Base-by-base conservation (phyloP, 2,113 vertebrate species). In the Myanophis thanlyinensis region DNA sequence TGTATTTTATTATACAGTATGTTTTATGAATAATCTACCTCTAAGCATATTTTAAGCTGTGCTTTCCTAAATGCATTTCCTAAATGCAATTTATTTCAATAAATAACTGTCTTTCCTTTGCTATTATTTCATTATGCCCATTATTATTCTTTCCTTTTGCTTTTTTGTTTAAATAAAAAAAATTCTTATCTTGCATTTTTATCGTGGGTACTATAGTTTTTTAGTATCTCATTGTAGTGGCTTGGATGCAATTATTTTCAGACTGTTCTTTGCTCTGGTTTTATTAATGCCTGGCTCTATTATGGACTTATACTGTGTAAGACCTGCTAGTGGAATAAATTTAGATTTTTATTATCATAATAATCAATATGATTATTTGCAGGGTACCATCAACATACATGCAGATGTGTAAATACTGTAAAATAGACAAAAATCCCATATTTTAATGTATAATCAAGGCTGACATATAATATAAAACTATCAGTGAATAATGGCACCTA, bases 101-200 rank as follows among this genome's bases (percentile, higher is more conserved):
- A 22, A 9, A 15, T 92, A 56, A 92, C 91, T 88, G 51, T 86
- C 40, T 52, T 9, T 93, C 91, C 1, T 8, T 93, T 93, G 1
- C 46, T 93, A 53, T 93, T 54, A 92, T 62, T 88, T 93, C 53
- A 86, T 35, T 90, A 0, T 92, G 67, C 89, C 18, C 2, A 22
- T 54, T 87, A 25, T 3, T 8, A 59, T 3, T 85, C 3, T 18
- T 90, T 35, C 85, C 92, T 89, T 80, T n/a, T 84, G n/a, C 0
- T 95, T 88, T 48, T 54, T 67, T 89, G 93, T 90, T 95, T 27
- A 89, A 90, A 54, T 90, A 86, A 92, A 25, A n/a, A n/a, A n/a
- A n/a, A n/a, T n/a, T n/a, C 91, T 88, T 47, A 86, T 0, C 91
- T 85, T 88, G 10, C 0, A 40, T 49, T 93, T 94, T 92, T 86